These are phyloP conservation scores for Panagrolaimus sp. DNA, from an alignment of 1,140 invertebrate species.

Conservation along the genomic window DNA sequence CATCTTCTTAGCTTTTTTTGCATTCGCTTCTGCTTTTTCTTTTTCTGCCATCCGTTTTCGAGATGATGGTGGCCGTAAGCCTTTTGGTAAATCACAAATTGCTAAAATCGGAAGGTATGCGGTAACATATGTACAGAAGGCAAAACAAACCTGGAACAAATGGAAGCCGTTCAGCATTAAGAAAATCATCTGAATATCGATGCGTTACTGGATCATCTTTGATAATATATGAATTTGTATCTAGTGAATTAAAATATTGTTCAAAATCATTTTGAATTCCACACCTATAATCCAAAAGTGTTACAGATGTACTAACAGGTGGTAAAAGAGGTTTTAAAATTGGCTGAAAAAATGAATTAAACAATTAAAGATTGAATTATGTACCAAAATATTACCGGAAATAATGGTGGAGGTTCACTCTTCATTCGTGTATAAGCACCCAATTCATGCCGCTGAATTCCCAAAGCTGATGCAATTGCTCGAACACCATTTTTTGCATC, in stretches of 20 bases:
- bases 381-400: conserved; percentile 45
- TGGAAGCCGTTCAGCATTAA: neutral
- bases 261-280: neutral
- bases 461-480: conserved; percentile 40
- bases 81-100: neutral
- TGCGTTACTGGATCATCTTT: conserved; percentile 8
- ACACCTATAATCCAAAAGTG: neutral
- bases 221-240: conserved; percentile 6
- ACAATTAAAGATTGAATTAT: no score
- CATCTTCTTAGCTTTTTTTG: conserved; percentile 10
- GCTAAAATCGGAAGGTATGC: conserved; percentile 29
- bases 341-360: conserved; percentile 19
- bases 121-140: no score
- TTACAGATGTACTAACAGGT: neutral
- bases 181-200: conserved; percentile 8
- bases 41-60: conserved; percentile 17
- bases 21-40: conserved; percentile 45
- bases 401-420: conserved; percentile 39
- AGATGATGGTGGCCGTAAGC: neutral
- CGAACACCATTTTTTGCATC: conserved; percentile 25
- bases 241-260: neutral
- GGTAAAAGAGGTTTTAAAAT: neutral
- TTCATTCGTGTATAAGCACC: conserved; percentile 28
- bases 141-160: neutral
- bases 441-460: conserved; percentile 43